Conservation (phyloP, 2,797 vertebrate species). For the Luscinia luscinia region DNA sequence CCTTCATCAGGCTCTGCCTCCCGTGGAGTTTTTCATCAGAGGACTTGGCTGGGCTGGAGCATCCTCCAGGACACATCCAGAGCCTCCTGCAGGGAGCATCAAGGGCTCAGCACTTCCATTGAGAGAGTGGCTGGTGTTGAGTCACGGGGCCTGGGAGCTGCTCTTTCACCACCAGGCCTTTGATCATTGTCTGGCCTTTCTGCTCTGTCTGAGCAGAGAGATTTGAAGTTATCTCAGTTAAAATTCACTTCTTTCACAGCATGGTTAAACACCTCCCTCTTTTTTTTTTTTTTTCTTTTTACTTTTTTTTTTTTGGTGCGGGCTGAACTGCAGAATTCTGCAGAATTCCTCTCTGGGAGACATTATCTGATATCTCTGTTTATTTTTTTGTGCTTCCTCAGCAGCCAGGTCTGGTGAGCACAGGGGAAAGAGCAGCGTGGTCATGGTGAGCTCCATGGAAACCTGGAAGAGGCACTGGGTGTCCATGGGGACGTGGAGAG, state of each 20-base stretch:
- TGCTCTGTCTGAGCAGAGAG: not conserved
- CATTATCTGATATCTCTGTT: not conserved
- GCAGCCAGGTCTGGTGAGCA: not conserved
- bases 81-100: conserved; percentile 57
- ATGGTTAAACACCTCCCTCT: not conserved
- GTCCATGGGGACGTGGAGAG: not conserved
- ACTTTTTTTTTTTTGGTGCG: no score
- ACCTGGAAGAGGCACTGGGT: fast-evolving
- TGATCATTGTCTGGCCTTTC: conserved; percentile 5
- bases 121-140: conserved; percentile 9
- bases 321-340: not conserved
- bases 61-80: conserved; percentile 34
- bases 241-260: not conserved
- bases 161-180: not conserved
- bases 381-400: not conserved
- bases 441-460: not conserved
- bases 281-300: no score
- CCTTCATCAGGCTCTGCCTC: conserved; percentile 46
- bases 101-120: conserved; percentile 6
- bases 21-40: conserved; percentile 50
- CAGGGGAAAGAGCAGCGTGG: not conserved
- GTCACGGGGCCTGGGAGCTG: conserved; percentile 18
- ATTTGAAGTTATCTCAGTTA: not conserved
- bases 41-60: conserved; percentile 44
- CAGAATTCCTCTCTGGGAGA: not conserved